Evolutionary conservation across 2,797 vertebrate genomes (phyloP), one percentile per base, ranked within the genome.

Genomic region (Apodemus agrarius): DNA sequence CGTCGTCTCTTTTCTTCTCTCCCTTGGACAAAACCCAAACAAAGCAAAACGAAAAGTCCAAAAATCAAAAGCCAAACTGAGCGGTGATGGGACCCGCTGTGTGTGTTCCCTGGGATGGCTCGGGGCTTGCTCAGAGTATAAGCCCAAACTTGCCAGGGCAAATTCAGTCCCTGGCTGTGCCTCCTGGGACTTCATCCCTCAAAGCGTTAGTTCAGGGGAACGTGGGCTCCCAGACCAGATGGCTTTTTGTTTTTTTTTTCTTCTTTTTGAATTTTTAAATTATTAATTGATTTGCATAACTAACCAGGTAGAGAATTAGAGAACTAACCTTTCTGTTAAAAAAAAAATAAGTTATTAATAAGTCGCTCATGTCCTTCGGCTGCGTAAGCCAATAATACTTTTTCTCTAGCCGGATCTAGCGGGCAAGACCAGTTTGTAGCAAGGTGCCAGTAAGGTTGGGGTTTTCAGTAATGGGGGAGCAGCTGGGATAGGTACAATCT

Each of bases 291-390:
- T 49, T 84, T 24, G 63, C 43, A 85, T 43, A n/a, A 22, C 29
- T 49, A 49, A 67, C 34, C 83, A 85, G 61, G 61, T 67, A 85
- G 63, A 67, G 63, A 86, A 26, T 59, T 96, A 31, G 89, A 80
- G 57, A 86, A 59, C 43, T 96, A 61, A 24, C 13, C 40, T 88
- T 90, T 93, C 29, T 86, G 22, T 72, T 74, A 83, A 83, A 29
- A 84, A 69, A 29, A 69, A 16, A 69, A n/a, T 43, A 67, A 26
- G 37, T 85, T 46, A 80, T 37, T 85, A 54, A 80, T 69, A 59
- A 85, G 24, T 59, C 17, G 22, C 4, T 82, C 13, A 11, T 26
- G 67, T 49, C 63, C 72, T 90, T n/a, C n/a, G 80, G 43, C 84
- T 12, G 6, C 43, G 52, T 65, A 22, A 40, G 40, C 37, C 21